Percentiles rank a stretch among this genome's conserved stretches.
Conservation (phyloP, 2,888 invertebrate genomes). For the Thereva nobilitata region DNA sequence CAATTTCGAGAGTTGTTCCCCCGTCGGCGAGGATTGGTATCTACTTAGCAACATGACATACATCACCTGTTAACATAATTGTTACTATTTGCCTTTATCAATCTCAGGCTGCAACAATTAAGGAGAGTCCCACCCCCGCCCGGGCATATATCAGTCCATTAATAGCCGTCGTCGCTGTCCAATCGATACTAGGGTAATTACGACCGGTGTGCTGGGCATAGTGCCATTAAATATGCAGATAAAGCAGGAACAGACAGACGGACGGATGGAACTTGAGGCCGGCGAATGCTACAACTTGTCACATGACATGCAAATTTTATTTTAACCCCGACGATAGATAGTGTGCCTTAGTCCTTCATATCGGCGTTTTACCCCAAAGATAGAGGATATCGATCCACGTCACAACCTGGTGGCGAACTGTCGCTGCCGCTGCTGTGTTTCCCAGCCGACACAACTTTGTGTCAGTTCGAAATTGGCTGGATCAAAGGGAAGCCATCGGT, state of each 20-base stretch:
- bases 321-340: background rate
- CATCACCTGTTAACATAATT: constrained; percentile 1
- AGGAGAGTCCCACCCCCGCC: background rate
- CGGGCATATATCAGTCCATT: background rate
- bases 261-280: no score
- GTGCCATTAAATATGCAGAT: no score
- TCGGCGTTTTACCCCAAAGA: no score
- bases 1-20: no score
- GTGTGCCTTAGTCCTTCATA: background rate
- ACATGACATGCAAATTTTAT: constrained; percentile 1
- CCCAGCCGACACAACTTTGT: background rate
- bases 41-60: background rate
- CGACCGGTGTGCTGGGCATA: background rate
- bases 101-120: background rate
- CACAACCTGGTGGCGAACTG: background rate
- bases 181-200: constrained; percentile 3
- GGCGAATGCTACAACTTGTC: background rate
- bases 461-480: background rate
- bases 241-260: no score
- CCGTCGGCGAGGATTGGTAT: background rate
- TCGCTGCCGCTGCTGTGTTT: background rate
- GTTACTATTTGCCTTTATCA: constrained; percentile 6
- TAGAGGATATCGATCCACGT: background rate
- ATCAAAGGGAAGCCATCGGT: background rate
- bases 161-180: background rate